Conservation (phyloP, 2,113 vertebrate species). For the Sinosuthora webbiana region DNA sequence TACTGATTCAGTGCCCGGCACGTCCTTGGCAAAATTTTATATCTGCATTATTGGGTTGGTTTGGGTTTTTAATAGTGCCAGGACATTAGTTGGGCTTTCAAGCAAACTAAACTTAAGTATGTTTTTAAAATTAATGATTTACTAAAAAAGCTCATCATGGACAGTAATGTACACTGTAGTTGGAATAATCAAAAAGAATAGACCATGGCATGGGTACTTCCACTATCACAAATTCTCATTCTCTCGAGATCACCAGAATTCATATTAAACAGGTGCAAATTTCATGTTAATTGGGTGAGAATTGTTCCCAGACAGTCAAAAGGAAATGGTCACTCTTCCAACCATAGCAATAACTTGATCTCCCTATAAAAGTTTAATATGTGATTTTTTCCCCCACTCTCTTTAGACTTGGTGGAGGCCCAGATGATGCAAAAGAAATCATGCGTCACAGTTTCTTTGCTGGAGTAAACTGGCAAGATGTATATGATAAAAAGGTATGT, state of each 20-base stretch:
- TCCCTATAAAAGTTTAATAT: not conserved
- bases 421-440: constrained; percentile 96
- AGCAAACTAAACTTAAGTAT: not conserved
- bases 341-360: not conserved
- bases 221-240: not conserved
- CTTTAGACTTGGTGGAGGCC: constrained; percentile 91
- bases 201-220: not conserved
- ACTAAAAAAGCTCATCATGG: not conserved
- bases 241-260: not conserved
- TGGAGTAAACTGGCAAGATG: constrained; percentile 94
- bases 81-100: not conserved
- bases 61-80: not conserved
- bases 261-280: not conserved
- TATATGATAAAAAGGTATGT: constrained; percentile 97
- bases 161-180: not conserved
- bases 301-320: not conserved
- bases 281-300: not conserved
- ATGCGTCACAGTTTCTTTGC: constrained; percentile 96
- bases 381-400: not conserved
- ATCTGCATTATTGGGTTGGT: not conserved
- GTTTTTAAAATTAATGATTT: not conserved
- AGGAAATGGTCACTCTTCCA: not conserved
- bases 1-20: constrained; percentile 31
- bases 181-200: not conserved
- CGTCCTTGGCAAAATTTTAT: constrained; percentile 20